Conservation (phyloP, 2,797 vertebrate genomes). For the Mallotus villosus region DNA sequence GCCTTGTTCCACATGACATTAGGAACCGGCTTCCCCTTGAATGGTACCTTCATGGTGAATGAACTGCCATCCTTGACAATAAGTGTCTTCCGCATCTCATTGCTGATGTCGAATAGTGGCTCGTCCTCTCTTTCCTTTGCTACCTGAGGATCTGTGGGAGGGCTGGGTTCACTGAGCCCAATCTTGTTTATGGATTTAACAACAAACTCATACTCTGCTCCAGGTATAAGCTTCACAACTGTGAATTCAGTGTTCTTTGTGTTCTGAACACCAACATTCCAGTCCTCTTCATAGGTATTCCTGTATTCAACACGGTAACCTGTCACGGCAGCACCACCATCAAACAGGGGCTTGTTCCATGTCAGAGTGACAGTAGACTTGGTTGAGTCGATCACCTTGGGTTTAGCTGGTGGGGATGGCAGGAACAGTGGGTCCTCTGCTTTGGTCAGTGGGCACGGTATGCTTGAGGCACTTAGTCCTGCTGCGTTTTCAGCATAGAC, state of each 20-base stretch:
- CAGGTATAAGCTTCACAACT: conserved; percentile 81
- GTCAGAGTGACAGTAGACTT: conserved; percentile 85
- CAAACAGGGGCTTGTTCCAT: conserved; percentile 96
- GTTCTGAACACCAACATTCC: conserved; percentile 83
- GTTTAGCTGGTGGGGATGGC: conserved; percentile 91
- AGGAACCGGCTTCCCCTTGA: conserved; percentile 89
- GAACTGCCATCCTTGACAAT: conserved; percentile 88
- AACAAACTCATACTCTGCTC: conserved; percentile 86
- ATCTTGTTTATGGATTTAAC: conserved; percentile 93
- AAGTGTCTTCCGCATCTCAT: conserved; percentile 93
- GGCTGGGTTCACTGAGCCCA: conserved; percentile 90
- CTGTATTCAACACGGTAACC: conserved; percentile 93
- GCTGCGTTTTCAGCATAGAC: conserved; percentile 96
- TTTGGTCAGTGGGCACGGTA: conserved; percentile 79
- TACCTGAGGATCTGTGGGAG: conserved; percentile 84
- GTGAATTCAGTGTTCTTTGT: conserved; percentile 89
- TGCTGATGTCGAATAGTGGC: conserved; percentile 88
- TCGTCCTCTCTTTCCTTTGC: conserved; percentile 94
- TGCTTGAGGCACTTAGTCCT: conserved; percentile 91
- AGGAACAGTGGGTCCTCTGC: conserved; percentile 95
- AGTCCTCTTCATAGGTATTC: conserved; percentile 83
- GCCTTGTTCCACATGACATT: conserved; percentile 91
- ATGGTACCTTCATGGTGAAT: conserved; percentile 92
- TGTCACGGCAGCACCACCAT: conserved; percentile 89
- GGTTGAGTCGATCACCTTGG: conserved; percentile 85